Percentiles rank a stretch among this genome's conserved stretches.
phyloP scores from a whole-genome alignment of 2,113 vertebrate species.

The Anguilla rostrata region DNA sequence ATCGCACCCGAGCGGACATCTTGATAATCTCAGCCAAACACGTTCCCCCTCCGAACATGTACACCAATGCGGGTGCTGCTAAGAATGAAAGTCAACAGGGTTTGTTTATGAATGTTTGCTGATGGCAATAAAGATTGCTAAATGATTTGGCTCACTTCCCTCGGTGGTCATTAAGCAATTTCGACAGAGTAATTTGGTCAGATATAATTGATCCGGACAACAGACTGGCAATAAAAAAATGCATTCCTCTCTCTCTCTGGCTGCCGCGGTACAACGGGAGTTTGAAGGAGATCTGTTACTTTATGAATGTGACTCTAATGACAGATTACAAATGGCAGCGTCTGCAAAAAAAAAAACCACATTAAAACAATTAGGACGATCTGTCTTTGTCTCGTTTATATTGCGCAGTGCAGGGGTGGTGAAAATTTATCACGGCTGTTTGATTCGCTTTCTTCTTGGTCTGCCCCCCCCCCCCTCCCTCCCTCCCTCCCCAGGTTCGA shows the following conservation, averaged over 20 bases:
- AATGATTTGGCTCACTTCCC: conserved; percentile 34
- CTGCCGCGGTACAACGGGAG: background rate
- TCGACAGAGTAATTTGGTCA: conserved; percentile 22
- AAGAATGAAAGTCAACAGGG: conserved; percentile 22
- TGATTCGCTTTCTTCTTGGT: background rate
- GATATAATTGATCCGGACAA: conserved; percentile 24
- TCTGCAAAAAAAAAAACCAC: conserved; percentile 53
- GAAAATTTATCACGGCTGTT: conserved; percentile 25
- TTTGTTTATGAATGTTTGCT: conserved; percentile 28
- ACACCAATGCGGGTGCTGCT: background rate
- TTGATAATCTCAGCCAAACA: conserved; percentile 28
- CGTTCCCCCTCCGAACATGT: conserved; percentile 1
- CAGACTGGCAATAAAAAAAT: conserved; percentile 17
- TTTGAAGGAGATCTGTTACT: background rate
- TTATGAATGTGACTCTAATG: background rate
- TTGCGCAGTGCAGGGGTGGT: conserved; percentile 41
- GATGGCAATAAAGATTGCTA: conserved; percentile 28
- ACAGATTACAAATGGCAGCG: conserved; percentile 50
- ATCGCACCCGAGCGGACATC: background rate
- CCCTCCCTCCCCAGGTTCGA: conserved; percentile 61
- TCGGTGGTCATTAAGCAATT: conserved; percentile 27
- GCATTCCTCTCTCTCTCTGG: conserved; percentile 14
- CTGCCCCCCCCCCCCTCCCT: background rate
- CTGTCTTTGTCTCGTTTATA: conserved; percentile 65
- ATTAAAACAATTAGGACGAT: conserved; percentile 64